phyloP scores from a whole-genome alignment of 2,888 invertebrate species.

The Melipona beecheii region DNA sequence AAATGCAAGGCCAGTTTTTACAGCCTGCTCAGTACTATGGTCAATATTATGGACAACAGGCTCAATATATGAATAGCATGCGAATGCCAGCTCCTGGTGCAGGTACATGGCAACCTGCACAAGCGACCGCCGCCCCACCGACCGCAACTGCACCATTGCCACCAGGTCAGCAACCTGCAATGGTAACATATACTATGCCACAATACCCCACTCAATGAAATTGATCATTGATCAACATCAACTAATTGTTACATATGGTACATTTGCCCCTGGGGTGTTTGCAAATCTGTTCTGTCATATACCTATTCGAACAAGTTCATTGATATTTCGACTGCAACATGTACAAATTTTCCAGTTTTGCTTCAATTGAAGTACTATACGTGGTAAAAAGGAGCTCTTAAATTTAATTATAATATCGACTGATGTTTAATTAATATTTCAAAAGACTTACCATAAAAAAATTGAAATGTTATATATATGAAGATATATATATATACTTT shows the following conservation, averaged over 20 bases:
- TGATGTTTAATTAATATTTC: slow-evolving; percentile 39
- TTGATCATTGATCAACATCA: slow-evolving; percentile 68
- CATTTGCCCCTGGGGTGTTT: slow-evolving; percentile 71
- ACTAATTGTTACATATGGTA: slow-evolving; percentile 72
- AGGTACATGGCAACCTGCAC: slow-evolving; percentile 84
- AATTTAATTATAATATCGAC: slow-evolving; percentile 50
- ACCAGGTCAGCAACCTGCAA: slow-evolving; percentile 82
- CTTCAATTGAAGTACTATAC: slow-evolving; percentile 46
- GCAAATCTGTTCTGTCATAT: slow-evolving; percentile 74
- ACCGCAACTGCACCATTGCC: slow-evolving; percentile 81
- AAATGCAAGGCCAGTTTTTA: slow-evolving; percentile 93
- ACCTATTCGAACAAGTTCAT: slow-evolving; percentile 68
- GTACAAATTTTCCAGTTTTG: slow-evolving; percentile 48
- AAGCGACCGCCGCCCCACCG: slow-evolving; percentile 83
- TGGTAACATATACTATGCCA: slow-evolving; percentile 88
- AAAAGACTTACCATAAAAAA: slow-evolving; percentile 40
- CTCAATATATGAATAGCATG: slow-evolving; percentile 84
- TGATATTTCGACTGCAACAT: slow-evolving; percentile 60
- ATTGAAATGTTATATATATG: slow-evolving; percentile 42
- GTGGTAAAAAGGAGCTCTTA: slow-evolving; percentile 40
- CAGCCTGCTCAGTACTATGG: slow-evolving; percentile 88
- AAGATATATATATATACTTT: slow-evolving; percentile 20
- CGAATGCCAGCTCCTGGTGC: slow-evolving; percentile 85
- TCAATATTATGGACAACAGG: slow-evolving; percentile 89
- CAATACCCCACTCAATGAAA: slow-evolving; percentile 95